These are phyloP conservation scores for Gopherus evgoodei DNA, from an alignment of 2,113 vertebrate species.

Conservation along the genomic window DNA sequence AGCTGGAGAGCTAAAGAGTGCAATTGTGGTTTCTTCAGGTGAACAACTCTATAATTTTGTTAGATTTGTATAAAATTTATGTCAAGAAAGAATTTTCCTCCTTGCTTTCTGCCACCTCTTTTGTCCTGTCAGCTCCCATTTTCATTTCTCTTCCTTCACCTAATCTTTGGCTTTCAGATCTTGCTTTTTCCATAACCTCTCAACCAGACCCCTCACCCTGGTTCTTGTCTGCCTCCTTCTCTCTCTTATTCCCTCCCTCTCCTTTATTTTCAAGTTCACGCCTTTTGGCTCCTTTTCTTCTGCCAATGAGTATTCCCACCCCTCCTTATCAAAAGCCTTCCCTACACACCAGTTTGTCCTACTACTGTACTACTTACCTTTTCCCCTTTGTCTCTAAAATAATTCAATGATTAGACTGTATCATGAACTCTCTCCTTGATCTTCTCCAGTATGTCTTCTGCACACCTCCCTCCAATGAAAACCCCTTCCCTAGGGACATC, in stretches of 20 bases:
- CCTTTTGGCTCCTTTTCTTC: accelerated
- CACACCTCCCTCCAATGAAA: background rate
- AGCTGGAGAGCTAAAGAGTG: too few relatives aligned
- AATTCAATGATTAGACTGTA: background rate
- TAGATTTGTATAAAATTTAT: background rate
- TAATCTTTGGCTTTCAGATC: background rate
- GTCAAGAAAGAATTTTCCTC: background rate
- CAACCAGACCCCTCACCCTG: accelerated
- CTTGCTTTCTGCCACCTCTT: background rate
- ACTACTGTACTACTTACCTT: background rate
- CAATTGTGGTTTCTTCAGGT: background rate
- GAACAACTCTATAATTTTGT: background rate
- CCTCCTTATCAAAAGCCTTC: background rate
- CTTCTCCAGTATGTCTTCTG: background rate
- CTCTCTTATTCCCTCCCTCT: background rate
- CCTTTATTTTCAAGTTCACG: background rate
- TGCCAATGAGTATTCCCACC: accelerated
- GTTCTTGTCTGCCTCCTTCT: background rate
- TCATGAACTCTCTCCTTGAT: background rate
- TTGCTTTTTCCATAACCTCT: background rate
- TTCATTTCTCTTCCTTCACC: background rate
- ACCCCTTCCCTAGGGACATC: background rate
- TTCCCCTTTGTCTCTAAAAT: background rate
- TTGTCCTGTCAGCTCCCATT: background rate
- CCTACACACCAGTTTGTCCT: background rate